Percentiles rank a stretch among this genome's conserved stretches.
Conservation (phyloP, 2,888 invertebrate genomes). For the Aromia moschata region DNA sequence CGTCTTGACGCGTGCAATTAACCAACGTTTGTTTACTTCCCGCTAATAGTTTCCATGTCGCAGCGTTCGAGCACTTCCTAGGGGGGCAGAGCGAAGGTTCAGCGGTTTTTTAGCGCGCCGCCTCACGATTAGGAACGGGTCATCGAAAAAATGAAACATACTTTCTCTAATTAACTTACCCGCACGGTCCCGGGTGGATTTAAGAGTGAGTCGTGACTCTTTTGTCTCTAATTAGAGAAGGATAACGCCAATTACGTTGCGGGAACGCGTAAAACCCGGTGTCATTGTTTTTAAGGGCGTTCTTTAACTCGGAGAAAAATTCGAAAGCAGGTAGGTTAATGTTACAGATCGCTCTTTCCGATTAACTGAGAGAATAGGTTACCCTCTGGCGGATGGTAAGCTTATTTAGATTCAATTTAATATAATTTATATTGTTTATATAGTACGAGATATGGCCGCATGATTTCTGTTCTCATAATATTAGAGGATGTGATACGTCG, state of each 20-base stretch:
- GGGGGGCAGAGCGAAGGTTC: constrained; percentile 25
- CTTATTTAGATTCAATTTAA: constrained; percentile 16
- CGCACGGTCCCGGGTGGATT: constrained; percentile 17
- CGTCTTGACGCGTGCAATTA: constrained; percentile 20
- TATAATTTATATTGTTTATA: constrained; percentile 1
- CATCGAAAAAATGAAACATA: constrained; percentile 15
- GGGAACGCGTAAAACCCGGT: constrained; percentile 14
- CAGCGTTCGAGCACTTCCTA: constrained; percentile 22
- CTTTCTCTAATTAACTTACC: constrained; percentile 38
- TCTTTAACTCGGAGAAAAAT: constrained; percentile 10
- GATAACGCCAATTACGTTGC: constrained; percentile 21
- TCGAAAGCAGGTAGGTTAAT: constrained; percentile 13
- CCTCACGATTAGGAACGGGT: constrained; percentile 20
- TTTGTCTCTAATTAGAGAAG: constrained; percentile 28
- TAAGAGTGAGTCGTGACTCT: constrained; percentile 32
- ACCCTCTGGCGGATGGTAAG: constrained; percentile 18
- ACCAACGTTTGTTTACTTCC: constrained; percentile 27
- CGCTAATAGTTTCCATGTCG: constrained; percentile 29
- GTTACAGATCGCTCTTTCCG: constrained; percentile 11
- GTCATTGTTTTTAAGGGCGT: constrained; percentile 24
- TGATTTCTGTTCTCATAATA: too few species aligned
- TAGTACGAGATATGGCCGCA: too few species aligned
- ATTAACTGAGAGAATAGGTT: constrained; percentile 20
- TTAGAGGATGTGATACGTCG: too few species aligned
- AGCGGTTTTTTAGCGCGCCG: constrained; percentile 14